A percentile compares a stretch with the other conserved stretches of the same genome.
These are phyloP conservation scores for Cryptus armator DNA, from an alignment of 2,888 invertebrate species.

Conservation along the genomic window DNA sequence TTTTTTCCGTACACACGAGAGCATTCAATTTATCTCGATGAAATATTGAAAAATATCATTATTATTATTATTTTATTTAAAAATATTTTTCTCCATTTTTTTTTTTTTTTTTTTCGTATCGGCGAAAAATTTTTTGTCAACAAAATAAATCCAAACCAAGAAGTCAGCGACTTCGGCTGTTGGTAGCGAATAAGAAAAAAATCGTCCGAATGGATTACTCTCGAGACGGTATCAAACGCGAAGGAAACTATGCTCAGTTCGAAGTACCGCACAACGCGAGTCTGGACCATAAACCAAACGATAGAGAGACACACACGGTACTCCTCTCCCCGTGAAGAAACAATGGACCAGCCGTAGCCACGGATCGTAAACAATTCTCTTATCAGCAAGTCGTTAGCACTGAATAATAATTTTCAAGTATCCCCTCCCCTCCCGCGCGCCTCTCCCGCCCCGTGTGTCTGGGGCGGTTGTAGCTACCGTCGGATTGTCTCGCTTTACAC, in stretches of 20 bases:
- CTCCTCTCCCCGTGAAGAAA: conserved; percentile 74
- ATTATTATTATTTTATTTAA: no score
- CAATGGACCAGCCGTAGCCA: conserved; percentile 76
- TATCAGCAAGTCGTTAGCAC: conserved; percentile 78
- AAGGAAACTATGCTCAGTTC: conserved; percentile 20
- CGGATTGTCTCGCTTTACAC: conserved; percentile 10
- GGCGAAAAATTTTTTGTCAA: no score
- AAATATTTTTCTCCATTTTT: no score
- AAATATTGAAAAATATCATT: no score
- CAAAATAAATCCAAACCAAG: background rate
- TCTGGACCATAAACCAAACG: conserved; percentile 75
- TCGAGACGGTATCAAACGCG: conserved; percentile 19
- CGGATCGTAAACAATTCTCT: conserved; percentile 77
- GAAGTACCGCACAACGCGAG: conserved; percentile 34
- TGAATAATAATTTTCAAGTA: conserved; percentile 76
- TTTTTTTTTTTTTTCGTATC: no score
- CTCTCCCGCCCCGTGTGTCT: conserved; percentile 1
- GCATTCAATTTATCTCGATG: no score
- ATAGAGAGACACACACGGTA: conserved; percentile 76
- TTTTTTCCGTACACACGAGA: no score
- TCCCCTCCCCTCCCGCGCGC: conserved; percentile 4
- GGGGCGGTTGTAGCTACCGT: background rate
- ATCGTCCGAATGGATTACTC: background rate
- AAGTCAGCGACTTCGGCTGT: background rate
- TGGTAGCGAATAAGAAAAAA: background rate